Conservation (phyloP, 1,140 invertebrate species). For the Caenorhabditis tropicalis region DNA sequence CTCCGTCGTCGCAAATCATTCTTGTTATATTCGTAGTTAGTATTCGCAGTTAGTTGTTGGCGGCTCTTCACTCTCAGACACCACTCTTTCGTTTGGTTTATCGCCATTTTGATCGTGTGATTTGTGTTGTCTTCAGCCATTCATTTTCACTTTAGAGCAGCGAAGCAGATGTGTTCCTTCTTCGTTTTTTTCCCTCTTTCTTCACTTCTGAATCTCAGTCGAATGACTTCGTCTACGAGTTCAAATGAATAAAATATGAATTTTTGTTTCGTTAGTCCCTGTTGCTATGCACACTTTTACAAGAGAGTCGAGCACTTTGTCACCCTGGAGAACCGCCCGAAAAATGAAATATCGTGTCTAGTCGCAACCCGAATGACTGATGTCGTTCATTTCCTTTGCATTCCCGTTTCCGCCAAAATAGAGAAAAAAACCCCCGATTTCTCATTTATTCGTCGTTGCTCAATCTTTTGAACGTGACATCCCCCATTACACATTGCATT, state of each 20-base stretch:
- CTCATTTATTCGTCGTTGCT: background rate
- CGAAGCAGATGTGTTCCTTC: constrained; percentile 15
- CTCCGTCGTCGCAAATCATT: background rate
- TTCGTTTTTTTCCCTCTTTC: background rate
- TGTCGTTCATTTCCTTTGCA: background rate
- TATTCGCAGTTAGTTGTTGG: background rate
- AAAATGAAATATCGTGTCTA: background rate
- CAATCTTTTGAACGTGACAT: background rate
- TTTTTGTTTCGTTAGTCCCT: background rate
- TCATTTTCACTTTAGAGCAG: background rate
- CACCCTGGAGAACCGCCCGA: background rate
- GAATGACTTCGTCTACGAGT: background rate
- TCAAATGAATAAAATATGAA: background rate
- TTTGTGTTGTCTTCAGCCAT: background rate
- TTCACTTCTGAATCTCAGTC: background rate
- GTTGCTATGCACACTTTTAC: constrained; percentile 19
- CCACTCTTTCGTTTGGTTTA: background rate
- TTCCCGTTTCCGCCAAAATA: background rate
- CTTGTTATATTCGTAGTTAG: background rate
- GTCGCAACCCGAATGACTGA: background rate
- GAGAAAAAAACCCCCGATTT: background rate
- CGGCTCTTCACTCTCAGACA: constrained; percentile 7
- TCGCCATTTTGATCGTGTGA: background rate
- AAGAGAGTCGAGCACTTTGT: background rate
- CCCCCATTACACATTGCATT: background rate